Conservation (phyloP, 2,797 vertebrate species). For the Mionectes olivaceus region DNA sequence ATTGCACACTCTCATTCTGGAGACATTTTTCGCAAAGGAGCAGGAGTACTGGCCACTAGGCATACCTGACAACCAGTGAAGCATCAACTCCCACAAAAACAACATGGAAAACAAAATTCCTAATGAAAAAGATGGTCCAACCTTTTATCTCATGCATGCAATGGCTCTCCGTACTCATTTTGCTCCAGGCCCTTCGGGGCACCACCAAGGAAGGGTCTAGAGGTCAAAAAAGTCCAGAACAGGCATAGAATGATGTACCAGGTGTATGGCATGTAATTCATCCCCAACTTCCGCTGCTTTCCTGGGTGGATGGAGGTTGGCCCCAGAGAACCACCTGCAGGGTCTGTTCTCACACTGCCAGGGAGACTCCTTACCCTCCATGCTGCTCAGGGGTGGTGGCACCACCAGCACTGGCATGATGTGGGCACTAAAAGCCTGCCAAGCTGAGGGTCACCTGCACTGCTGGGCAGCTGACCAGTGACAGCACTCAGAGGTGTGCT, state of each 20-base stretch:
- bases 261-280: neutral
- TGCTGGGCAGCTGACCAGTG: accelerated
- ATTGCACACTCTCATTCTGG: neutral
- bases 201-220: neutral
- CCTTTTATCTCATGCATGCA: neutral
- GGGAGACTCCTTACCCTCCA: neutral
- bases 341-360: neutral
- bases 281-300: accelerated
- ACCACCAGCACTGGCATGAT: neutral
- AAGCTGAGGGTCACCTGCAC: neutral
- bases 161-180: neutral
- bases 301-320: neutral
- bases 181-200: neutral
- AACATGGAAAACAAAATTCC: neutral
- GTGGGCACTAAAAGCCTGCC: neutral
- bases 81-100: slow-evolving; percentile 42
- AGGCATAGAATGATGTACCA: neutral
- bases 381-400: neutral
- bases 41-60: neutral
- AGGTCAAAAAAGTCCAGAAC: slow-evolving; percentile 21
- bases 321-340: accelerated
- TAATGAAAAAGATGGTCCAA: neutral
- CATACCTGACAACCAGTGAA: slow-evolving; percentile 39
- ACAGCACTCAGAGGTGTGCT: neutral
- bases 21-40: neutral